Conservation (phyloP, 2,888 invertebrate species). For the Epirrita christyi region DNA sequence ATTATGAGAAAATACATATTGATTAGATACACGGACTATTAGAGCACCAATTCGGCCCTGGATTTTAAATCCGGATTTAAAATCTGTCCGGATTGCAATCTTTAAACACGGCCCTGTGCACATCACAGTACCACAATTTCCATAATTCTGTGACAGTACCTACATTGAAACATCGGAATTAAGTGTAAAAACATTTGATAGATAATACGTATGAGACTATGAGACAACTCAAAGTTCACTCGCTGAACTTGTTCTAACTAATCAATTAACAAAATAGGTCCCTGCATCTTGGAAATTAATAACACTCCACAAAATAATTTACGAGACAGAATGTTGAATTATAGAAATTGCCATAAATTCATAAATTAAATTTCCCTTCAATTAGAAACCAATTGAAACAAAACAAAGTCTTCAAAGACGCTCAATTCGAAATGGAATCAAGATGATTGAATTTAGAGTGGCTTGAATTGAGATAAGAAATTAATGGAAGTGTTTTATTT, state of each 20-base stretch:
- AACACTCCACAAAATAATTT: conserved; percentile 5
- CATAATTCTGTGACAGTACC: too few species aligned
- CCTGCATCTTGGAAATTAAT: not conserved
- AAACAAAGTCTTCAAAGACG: conserved; percentile 1
- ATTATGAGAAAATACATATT: too few species aligned
- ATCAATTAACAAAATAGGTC: not conserved
- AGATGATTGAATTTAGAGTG: conserved; percentile 14
- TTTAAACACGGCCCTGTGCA: too few species aligned
- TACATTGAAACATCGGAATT: too few species aligned
- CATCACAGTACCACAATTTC: too few species aligned
- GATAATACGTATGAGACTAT: too few species aligned
- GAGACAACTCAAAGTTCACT: not conserved
- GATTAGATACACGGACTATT: too few species aligned
- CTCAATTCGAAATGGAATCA: conserved; percentile 1
- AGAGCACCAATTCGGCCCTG: too few species aligned
- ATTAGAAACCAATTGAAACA: conserved; percentile 13
- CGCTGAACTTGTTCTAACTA: not conserved
- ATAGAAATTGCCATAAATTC: conserved; percentile 5
- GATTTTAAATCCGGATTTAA: too few species aligned
- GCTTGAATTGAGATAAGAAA: conserved; percentile 9
- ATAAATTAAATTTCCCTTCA: conserved; percentile 9
- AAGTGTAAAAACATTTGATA: too few species aligned
- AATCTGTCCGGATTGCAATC: too few species aligned
- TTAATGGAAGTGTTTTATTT: conserved; percentile 16
- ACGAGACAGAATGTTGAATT: conserved; percentile 12